phyloP scores from a whole-genome alignment of 1,140 invertebrate species.

The Tetragnatha versicolor region DNA sequence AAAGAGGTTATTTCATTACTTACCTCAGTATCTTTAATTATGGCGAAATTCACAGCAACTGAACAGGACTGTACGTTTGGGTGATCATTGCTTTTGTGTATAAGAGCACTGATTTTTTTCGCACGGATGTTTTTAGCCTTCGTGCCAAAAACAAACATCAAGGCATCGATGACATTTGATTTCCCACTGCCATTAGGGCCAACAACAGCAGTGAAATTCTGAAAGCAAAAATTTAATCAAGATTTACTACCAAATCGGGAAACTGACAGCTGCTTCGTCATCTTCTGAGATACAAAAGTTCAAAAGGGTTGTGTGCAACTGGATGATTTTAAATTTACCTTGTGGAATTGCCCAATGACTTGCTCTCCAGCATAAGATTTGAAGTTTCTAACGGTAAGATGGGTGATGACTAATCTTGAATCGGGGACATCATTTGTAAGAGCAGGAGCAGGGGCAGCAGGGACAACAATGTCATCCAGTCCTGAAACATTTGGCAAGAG shows the following conservation, averaged over 20 bases:
- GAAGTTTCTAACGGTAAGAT: slow-evolving; percentile 94
- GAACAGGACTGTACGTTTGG: slow-evolving; percentile 80
- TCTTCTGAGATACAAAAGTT: no score
- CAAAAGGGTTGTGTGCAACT: no score
- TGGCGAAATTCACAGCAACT: slow-evolving; percentile 90
- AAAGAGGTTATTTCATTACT: slow-evolving; percentile 7
- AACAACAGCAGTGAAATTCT: slow-evolving; percentile 96
- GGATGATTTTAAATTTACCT: no score
- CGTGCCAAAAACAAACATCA: slow-evolving; percentile 99
- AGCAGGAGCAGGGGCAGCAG: slow-evolving; percentile 75
- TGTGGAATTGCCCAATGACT: slow-evolving; percentile 69
- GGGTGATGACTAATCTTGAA: slow-evolving; percentile 86
- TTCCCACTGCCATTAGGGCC: slow-evolving; percentile 99
- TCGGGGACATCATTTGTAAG: slow-evolving; percentile 73
- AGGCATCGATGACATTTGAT: slow-evolving; percentile 98
- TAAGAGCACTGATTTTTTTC: slow-evolving; percentile 91
- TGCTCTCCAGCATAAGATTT: slow-evolving; percentile 94
- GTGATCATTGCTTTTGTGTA: slow-evolving; percentile 91
- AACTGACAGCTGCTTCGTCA: no score
- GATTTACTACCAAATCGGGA: background rate
- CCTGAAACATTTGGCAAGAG: no score
- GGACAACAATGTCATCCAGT: slow-evolving; percentile 86
- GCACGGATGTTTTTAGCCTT: slow-evolving; percentile 93
- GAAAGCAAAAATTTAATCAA: slow-evolving; percentile 53
- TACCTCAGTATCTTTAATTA: slow-evolving; percentile 81